Conservation (phyloP, 2,797 vertebrate genomes). For the Chloroceryle amazona region DNA sequence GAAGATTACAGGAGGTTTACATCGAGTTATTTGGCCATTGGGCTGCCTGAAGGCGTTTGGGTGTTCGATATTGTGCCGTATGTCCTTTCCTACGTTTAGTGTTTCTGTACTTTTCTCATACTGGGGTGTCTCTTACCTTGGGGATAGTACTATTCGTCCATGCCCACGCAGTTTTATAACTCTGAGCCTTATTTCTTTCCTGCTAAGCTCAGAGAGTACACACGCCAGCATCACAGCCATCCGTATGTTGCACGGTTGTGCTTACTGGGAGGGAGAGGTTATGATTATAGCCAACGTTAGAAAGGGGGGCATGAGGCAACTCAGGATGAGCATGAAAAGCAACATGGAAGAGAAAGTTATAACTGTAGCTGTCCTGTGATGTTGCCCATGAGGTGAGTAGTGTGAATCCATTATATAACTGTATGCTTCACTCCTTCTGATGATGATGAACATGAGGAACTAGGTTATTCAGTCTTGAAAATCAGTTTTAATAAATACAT, state of each 20-base stretch:
- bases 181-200: not conserved
- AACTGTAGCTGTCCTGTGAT: not conserved
- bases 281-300: not conserved
- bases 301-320: rapidly evolving
- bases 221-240: not conserved
- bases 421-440: not conserved
- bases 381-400: not conserved
- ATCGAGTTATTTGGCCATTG: not conserved
- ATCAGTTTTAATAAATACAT: not conserved
- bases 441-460: rapidly evolving
- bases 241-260: not conserved
- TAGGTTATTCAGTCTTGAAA: not conserved
- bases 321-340: not conserved
- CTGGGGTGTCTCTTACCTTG: not conserved
- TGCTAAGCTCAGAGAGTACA: not conserved
- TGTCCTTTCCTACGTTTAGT: not conserved
- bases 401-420: not conserved
- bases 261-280: rapidly evolving
- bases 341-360: not conserved
- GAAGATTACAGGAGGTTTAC: not conserved
- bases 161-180: rapidly evolving
- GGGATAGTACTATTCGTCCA: too few relatives aligned
- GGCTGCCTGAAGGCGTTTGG: not conserved
- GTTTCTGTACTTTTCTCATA: not conserved
- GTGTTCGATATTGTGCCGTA: not conserved